phyloP scores from a whole-genome alignment of 2,888 invertebrate genomes.

The Protophormia terraenovae region DNA sequence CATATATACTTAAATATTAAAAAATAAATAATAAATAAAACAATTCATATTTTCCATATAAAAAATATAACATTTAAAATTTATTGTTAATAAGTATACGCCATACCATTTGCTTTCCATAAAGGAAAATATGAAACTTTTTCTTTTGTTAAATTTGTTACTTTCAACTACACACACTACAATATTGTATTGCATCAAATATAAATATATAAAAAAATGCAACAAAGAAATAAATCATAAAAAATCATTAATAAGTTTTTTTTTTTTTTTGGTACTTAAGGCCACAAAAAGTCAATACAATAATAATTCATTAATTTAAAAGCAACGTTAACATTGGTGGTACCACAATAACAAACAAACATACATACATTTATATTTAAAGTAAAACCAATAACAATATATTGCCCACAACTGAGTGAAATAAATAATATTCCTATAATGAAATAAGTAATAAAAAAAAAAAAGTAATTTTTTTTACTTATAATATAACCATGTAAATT shows the following conservation, averaged over 20 bases:
- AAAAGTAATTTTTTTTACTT: background rate
- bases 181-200: background rate
- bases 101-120: background rate
- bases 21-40: too few species aligned
- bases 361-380: too few species aligned
- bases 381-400: too few species aligned
- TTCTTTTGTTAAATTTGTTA: background rate
- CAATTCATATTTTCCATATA: too few species aligned
- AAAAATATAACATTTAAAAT: too few species aligned
- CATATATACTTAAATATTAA: too few species aligned
- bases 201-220: background rate
- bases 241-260: conserved; percentile 13
- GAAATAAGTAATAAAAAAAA: conserved; percentile 15
- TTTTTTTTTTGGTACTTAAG: conserved; percentile 4
- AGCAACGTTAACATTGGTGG: conserved; percentile 1
- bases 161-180: background rate
- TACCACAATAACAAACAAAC: background rate
- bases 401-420: conserved; percentile 5
- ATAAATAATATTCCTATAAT: conserved; percentile 30
- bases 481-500: background rate
- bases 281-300: conserved; percentile 53
- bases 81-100: too few species aligned
- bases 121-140: background rate
- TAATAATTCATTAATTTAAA: conserved; percentile 52
- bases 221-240: background rate